phyloP scores from a whole-genome alignment of 2,797 vertebrate genomes.

The Catamblyrhynchus diadema region DNA sequence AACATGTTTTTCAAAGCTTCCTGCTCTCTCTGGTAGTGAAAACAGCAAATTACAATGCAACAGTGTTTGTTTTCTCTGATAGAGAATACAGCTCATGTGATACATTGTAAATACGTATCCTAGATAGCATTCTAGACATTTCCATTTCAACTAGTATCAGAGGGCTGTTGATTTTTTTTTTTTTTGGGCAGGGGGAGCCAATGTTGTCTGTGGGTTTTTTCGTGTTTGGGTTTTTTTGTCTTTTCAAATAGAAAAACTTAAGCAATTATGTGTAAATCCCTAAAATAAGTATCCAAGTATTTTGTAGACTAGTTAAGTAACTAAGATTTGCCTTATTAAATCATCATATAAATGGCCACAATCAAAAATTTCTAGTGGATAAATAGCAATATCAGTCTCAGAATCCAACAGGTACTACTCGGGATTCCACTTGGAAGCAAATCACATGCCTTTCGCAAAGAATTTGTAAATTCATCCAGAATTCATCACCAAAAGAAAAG shows the following conservation, averaged over 20 bases:
- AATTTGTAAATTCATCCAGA: not conserved
- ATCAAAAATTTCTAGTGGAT: not conserved
- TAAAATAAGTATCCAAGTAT: not conserved
- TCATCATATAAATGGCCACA: not conserved
- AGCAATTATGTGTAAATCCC: not conserved
- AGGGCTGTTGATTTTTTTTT: accelerated
- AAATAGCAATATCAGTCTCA: not conserved
- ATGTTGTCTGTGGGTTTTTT: accelerated
- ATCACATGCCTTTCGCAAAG: not conserved
- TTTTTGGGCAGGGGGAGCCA: accelerated
- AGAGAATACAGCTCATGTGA: not conserved
- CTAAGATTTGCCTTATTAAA: not conserved
- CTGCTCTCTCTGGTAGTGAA: not conserved
- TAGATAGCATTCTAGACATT: not conserved
- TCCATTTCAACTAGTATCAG: not conserved
- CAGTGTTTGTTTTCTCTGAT: conserved; percentile 1
- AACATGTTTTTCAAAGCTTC: not conserved
- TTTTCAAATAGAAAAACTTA: not conserved
- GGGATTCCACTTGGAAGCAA: not conserved
- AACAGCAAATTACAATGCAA: not conserved
- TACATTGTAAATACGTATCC: not conserved
- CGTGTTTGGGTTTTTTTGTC: accelerated
- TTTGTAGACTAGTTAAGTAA: not conserved
- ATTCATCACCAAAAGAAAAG: not conserved
- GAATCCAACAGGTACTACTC: not conserved